Base-by-base conservation (phyloP, 2,888 invertebrate genomes). In the Malachius bipustulatus region DNA sequence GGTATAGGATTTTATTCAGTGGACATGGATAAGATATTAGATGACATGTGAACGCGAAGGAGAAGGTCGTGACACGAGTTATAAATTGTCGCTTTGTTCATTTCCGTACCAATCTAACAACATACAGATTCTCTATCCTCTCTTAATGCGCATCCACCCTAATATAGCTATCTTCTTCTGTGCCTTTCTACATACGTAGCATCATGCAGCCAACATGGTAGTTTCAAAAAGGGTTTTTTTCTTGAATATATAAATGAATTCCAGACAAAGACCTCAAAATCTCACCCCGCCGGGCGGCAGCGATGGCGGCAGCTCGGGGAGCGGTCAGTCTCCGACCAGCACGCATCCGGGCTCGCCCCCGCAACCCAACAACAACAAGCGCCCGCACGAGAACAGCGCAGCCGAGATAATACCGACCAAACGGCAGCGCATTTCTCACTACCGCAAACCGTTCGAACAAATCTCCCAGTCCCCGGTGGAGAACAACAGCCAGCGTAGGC, bases 231-330 rank as follows among this genome's bases (percentile, higher is more conserved):
- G 6, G n/a, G 6, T 19, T 8, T 19, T 19, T 8, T 19, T 19
- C n/a, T 6, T 19, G n/a, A n/a, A n/a, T n/a, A n/a, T n/a, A n/a
- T n/a, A n/a, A n/a, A n/a, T 19, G n/a, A 19, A 19, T 55, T 57
- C 14, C 62, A 81, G 84, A 62, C 81, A 84, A 59, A 89, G 88
- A 70, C 88, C 88, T 54, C 84, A 87, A 68, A 89, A 88, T 65
- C 69, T 89, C 54, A 89, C 88, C 41, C 88, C 89, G 40, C 88
- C 89, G 26, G 76, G 84, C 45, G 83, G 84, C 57, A 85, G 84
- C 52, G 88, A 88, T 56, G 75, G 75, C 39, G 74, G 78, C 46
- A 78, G 77, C 48, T 82, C 83, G 24, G 75, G 76, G 29, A 73
- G 75, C 29, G 82, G 85, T 28, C 83, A 83, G 54, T 85, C 87